These are phyloP conservation scores for Phylloscopus trochilus DNA, from an alignment of 2,113 vertebrate species.

Conservation along the genomic window DNA sequence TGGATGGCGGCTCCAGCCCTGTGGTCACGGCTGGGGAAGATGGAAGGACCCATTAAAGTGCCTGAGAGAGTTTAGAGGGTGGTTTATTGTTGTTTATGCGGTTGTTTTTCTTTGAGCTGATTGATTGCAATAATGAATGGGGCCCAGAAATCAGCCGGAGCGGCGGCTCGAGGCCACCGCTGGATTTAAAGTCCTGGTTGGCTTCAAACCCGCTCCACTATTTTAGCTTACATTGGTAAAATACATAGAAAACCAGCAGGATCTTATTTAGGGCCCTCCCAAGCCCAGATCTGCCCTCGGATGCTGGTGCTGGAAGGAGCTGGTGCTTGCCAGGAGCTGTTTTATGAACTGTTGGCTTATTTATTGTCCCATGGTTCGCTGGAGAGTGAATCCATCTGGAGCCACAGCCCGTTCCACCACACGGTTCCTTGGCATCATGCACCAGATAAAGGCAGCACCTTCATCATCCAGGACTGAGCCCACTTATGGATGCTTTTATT, in stretches of 20 bases:
- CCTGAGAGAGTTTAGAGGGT: not conserved
- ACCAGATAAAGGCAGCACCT: not conserved
- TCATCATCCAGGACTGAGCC: not conserved
- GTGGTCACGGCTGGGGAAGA: not conserved
- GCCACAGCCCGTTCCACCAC: accelerated
- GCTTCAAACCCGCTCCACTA: not conserved
- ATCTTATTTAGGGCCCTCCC: not conserved
- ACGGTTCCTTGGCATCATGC: accelerated
- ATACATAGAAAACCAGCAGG: not conserved
- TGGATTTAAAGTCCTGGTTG: conserved; percentile 16
- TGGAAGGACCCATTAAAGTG: not conserved
- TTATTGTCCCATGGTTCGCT: not conserved
- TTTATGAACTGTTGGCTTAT: not conserved
- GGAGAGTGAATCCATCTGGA: not conserved
- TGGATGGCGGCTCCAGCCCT: not conserved
- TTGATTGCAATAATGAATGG: conserved; percentile 37
- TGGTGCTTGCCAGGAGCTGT: not conserved
- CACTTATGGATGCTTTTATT: not conserved
- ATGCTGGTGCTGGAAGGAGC: not conserved
- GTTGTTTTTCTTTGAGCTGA: conserved; percentile 7
- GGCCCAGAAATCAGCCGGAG: not conserved
- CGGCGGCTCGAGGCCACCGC: not conserved
- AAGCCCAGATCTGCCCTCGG: not conserved
- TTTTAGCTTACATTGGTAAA: not conserved
- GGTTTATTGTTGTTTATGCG: not conserved